Conservation (phyloP, 2,888 invertebrate genomes). For the Liodrosophila aerea region DNA sequence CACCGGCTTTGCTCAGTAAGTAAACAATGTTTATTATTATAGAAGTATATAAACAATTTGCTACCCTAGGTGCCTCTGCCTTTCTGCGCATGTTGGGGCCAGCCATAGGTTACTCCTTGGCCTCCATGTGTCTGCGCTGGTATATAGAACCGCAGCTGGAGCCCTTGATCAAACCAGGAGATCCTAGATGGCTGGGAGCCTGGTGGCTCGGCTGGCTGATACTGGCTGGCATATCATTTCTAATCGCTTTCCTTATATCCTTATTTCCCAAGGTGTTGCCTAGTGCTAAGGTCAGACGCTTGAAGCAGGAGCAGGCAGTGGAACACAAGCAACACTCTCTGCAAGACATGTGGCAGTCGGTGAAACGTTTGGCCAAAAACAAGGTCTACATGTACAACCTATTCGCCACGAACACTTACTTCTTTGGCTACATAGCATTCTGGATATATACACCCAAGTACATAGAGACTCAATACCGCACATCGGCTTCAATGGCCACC, state of each 20-base stretch:
- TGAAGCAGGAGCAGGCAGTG: slow-evolving; percentile 42
- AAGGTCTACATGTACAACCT: slow-evolving; percentile 87
- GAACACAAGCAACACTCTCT: slow-evolving; percentile 76
- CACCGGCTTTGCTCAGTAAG: slow-evolving; percentile 86
- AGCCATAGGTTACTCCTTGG: slow-evolving; percentile 86
- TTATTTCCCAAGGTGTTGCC: slow-evolving; percentile 88
- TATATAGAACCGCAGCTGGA: slow-evolving; percentile 86
- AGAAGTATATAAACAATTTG: slow-evolving; percentile 50
- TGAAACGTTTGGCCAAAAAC: slow-evolving; percentile 86
- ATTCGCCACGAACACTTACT: slow-evolving; percentile 87
- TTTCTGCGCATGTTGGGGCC: slow-evolving; percentile 84
- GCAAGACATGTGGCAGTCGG: slow-evolving; percentile 85
- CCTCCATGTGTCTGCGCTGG: slow-evolving; percentile 85
- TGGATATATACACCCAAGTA: slow-evolving; percentile 92
- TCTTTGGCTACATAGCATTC: slow-evolving; percentile 88
- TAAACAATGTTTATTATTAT: not conserved
- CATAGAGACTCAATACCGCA: slow-evolving; percentile 90
- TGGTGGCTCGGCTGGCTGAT: slow-evolving; percentile 91
- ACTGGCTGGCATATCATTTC: slow-evolving; percentile 84
- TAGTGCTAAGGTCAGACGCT: slow-evolving; percentile 84
- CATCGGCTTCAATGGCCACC: slow-evolving; percentile 87
- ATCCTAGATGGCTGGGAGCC: slow-evolving; percentile 90
- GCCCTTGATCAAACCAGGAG: slow-evolving; percentile 85
- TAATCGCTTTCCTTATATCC: slow-evolving; percentile 85
- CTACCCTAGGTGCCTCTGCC: slow-evolving; percentile 84